These are phyloP conservation scores for Phyllotreta striolata DNA, from an alignment of 2,888 invertebrate species.

Conservation along the genomic window DNA sequence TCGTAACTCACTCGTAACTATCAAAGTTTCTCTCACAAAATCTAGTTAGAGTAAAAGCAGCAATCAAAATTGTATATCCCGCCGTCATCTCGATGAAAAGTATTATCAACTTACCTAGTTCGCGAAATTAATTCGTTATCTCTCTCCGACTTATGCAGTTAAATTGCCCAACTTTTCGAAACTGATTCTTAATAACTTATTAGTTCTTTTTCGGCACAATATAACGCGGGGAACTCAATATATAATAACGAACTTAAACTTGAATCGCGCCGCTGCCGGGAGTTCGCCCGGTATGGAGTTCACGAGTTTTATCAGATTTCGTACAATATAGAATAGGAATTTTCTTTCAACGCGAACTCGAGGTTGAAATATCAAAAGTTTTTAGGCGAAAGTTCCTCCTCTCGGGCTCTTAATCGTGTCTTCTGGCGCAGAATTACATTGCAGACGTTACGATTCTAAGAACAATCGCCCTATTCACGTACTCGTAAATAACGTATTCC, in stretches of 20 bases:
- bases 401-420: neutral
- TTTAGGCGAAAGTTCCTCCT: slow-evolving; percentile 10
- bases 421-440: too few relatives aligned
- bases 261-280: neutral
- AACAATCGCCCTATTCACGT: too few relatives aligned
- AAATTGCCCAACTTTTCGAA: slow-evolving; percentile 28
- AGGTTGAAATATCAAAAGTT: slow-evolving; percentile 32
- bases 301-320: slow-evolving; percentile 34
- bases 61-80: slow-evolving; percentile 20
- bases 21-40: neutral
- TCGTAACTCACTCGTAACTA: too few relatives aligned
- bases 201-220: slow-evolving; percentile 4
- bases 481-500: too few relatives aligned
- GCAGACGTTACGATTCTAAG: too few relatives aligned
- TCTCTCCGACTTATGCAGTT: slow-evolving; percentile 22
- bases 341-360: slow-evolving; percentile 25
- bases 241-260: slow-evolving; percentile 3
- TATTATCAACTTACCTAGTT: slow-evolving; percentile 22
- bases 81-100: slow-evolving; percentile 5
- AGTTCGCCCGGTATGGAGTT: slow-evolving; percentile 19
- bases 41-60: slow-evolving; percentile 18
- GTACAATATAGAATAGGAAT: slow-evolving; percentile 32
- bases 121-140: slow-evolving; percentile 26
- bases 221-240: slow-evolving; percentile 23
- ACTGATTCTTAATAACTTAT: slow-evolving; percentile 19